Evolutionary conservation across 2,888 invertebrate species (phyloP), one percentile per base, ranked within the genome.

Genomic region (Smittia aterrima): DNA sequence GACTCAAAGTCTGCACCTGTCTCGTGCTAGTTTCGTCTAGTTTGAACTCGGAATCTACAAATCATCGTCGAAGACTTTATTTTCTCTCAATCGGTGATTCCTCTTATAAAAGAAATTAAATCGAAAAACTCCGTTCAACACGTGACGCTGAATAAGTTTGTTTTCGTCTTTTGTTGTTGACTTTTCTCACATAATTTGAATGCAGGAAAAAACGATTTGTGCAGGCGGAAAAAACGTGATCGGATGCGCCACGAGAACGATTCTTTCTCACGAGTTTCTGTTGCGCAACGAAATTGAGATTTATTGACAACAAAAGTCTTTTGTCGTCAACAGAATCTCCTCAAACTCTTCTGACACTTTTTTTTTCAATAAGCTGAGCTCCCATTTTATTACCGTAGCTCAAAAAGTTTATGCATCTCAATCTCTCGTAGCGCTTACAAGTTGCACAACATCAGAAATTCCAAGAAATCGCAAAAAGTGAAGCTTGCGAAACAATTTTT

Each of bases 371-470:
- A 32, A 32, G 9, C 32, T 9, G 32, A 32, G 32, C 32, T 3
- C 32, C 9, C 32, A 6, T 32, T 32, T 32, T 32, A 32, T 32
- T 9, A 9, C 3, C 9, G 32, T 9, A 6, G 32, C 32, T 32
- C 32, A 9, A 32, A 32, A 32, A n/a, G n/a, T n/a, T n/a, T 32
- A 32, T n/a, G 32, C 32, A 6, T 32, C 32, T 32, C 9, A 32
- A 9, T 32, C 32, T n/a, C n/a, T 47, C 47, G 20, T 4, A 18
- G 58, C 58, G 58, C 58, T 13, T 22, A 13, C 58, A 58, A 2
- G 58, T 58, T 58, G 58, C 58, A 58, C 9, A 18, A 58, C 22
- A 13, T 22, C 58, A 58, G 9, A 58, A 58, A 58, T 22, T 58
- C 58, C 18, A 22, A 22, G 7, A 58, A 58, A 58, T 58, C 58